Evolutionary conservation across 2,888 invertebrate genomes (phyloP).

Genomic region (Nematopogon swammerdamellus): DNA sequence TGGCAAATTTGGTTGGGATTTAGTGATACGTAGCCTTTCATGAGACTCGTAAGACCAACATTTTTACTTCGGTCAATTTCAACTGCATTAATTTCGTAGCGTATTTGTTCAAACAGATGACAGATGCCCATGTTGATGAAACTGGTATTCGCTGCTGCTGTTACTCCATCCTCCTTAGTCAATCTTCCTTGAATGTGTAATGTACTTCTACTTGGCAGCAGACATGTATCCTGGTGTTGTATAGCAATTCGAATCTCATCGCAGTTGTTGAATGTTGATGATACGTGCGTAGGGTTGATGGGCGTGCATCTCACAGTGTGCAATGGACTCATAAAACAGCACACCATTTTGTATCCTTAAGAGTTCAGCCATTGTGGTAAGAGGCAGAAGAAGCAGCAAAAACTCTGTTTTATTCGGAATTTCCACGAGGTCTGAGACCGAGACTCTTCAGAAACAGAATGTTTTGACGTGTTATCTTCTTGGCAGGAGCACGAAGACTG

Average conservation of each 20-base stretch:
- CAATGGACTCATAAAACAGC: conserved; percentile 20
- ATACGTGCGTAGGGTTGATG: conserved; percentile 7
- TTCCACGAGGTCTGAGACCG: too few species aligned
- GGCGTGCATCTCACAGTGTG: conserved; percentile 17
- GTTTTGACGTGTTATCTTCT: conserved; percentile 16
- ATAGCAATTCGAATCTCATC: conserved; percentile 3
- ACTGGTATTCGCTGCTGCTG: too few species aligned
- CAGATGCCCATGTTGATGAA: conserved; percentile 16
- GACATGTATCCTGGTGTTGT: conserved; percentile 4
- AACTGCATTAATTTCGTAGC: conserved; percentile 23
- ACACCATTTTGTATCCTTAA: conserved; percentile 16
- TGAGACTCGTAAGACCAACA: too few species aligned
- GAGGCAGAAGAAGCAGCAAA: too few species aligned
- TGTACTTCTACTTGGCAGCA: conserved; percentile 2
- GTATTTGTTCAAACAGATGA: conserved; percentile 21
- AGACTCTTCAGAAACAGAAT: conserved; percentile 1
- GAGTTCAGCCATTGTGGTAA: too few species aligned
- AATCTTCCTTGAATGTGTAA: conserved; percentile 5
- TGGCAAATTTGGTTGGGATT: too few species aligned
- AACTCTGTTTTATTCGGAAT: too few species aligned
- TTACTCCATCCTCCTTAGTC: too few species aligned
- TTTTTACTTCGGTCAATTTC: conserved; percentile 18
- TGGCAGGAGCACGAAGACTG: conserved; percentile 9
- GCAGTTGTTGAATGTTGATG: conserved; percentile 3
- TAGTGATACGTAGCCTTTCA: too few species aligned